A percentile compares a stretch with the other conserved stretches of the same genome.
phyloP scores from a whole-genome alignment of 30 jellyfish, hydroid and myxozoan genomes.

The Aurelia coerulea region DNA sequence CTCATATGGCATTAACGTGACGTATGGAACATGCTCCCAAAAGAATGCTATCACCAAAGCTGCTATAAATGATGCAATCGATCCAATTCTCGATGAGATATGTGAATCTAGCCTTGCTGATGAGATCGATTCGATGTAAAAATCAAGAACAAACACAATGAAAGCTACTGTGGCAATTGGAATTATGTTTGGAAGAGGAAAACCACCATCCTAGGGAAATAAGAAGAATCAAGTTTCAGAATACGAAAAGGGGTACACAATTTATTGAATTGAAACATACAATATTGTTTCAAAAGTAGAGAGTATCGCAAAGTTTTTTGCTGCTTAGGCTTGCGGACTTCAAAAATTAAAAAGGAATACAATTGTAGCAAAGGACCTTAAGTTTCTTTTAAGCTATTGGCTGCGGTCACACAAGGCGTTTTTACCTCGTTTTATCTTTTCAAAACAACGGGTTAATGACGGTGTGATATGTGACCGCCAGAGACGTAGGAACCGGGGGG shows the following conservation, averaged over 20 bases:
- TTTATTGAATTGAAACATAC: no score
- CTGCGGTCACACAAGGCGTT: no score
- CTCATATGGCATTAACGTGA: constrained; percentile 44
- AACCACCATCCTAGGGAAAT: constrained; percentile 10
- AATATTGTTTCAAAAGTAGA: no score
- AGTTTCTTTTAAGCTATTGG: no score
- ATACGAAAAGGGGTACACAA: neutral
- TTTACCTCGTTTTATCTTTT: no score
- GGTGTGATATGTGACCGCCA: no score
- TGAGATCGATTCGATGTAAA: constrained; percentile 75
- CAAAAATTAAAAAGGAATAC: no score
- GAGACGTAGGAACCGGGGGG: no score
- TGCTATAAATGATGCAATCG: constrained; percentile 59
- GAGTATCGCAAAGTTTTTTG: no score
- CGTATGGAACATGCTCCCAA: constrained; percentile 76
- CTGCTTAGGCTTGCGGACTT: no score
- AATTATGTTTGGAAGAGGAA: constrained; percentile 23
- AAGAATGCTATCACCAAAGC: constrained; percentile 66
- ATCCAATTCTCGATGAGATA: constrained; percentile 55
- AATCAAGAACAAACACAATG: constrained; percentile 66
- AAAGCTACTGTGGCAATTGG: constrained; percentile 45
- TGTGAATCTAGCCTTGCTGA: constrained; percentile 61
- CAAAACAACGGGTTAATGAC: no score
- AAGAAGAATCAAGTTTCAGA: neutral
- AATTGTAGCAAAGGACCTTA: no score